These are phyloP conservation scores for Phrynosoma blainvillii DNA, from an alignment of 2,113 vertebrate genomes.

Conservation along the genomic window DNA sequence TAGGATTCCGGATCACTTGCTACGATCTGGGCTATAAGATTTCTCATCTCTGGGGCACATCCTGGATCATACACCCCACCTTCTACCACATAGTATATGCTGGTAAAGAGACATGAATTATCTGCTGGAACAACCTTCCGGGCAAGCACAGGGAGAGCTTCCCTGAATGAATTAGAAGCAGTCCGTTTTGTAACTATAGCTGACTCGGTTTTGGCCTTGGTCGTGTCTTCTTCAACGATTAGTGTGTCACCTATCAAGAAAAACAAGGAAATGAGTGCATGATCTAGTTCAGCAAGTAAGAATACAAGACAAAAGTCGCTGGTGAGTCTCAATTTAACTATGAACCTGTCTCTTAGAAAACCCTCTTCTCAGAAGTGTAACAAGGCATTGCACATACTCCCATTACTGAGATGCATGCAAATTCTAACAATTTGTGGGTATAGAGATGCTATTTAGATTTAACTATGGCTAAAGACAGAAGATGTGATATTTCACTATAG, in stretches of 20 bases:
- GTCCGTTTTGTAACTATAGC: conserved; percentile 72
- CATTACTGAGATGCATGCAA: background rate
- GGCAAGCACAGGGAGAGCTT: conserved; percentile 78
- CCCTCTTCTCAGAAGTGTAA: background rate
- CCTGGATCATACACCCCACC: conserved; percentile 89
- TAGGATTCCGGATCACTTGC: conserved; percentile 89
- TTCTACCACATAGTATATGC: conserved; percentile 93
- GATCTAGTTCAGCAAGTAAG: background rate
- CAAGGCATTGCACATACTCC: background rate
- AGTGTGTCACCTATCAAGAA: conserved; percentile 90
- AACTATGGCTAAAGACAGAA: background rate
- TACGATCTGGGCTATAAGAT: conserved; percentile 93
- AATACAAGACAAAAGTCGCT: background rate
- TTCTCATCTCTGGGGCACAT: conserved; percentile 91
- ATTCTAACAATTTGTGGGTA: background rate
- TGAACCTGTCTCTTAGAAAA: background rate
- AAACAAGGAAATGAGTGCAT: conserved; percentile 21
- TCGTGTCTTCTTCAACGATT: conserved; percentile 94
- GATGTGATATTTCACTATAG: background rate
- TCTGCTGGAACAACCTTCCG: conserved; percentile 91
- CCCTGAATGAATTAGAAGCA: conserved; percentile 65
- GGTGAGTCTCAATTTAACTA: background rate
- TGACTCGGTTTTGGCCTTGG: conserved; percentile 77
- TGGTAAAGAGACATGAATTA: conserved; percentile 98
- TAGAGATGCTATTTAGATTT: background rate